Base-by-base conservation (phyloP, 2,888 invertebrate species). In the Lapara coniferarum region DNA sequence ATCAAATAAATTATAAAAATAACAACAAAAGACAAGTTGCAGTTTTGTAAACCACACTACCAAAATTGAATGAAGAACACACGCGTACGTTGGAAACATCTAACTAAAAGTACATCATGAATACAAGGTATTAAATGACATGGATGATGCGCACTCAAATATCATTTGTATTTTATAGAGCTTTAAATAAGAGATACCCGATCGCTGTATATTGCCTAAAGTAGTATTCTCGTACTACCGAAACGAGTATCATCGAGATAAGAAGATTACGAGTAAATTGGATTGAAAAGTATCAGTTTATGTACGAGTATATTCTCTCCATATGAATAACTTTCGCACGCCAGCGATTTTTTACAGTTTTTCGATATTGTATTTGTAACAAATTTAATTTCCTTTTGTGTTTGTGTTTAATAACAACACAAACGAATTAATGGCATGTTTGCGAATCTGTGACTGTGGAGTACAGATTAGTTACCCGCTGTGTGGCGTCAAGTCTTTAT, bases 221-320 rank as follows among this genome's bases (percentile, higher is more conserved):
- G 37, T 37, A 37, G 10, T 16, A 46, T 59, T 16, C 16, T 12
- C 12, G 44, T 10, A 55, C 55, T 55, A 67, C 7, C 44, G 44
- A 67, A 55, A 37, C 55, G 46, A 44, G 13, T 55, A 55, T 53
- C 10, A 44, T 10, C 16, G 10, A 30, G 37, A 12, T 55, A 16
- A 55, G 53, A n/a, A 30, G 30, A 16, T 66, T 66, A 53, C n/a
- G n/a, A 66, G 55, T 52, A 16, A 55, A 67, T 56, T 67, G 56
- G 67, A 44, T 53, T 53, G n/a, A 66, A 67, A 67, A 13, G 51
- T 66, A 52, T 52, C 16, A 46, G 16, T 59, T 59, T 59, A 14
- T 53, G 6, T 66, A 25, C 19, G 12, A 63, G 10, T 66, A 63
- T 63, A 59, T 46, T 14, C 16, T 6, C 3, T 44, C 67, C 37